These are phyloP conservation scores for Taenioides sp. DNA, from an alignment of 2,797 vertebrate genomes.

Conservation along the genomic window DNA sequence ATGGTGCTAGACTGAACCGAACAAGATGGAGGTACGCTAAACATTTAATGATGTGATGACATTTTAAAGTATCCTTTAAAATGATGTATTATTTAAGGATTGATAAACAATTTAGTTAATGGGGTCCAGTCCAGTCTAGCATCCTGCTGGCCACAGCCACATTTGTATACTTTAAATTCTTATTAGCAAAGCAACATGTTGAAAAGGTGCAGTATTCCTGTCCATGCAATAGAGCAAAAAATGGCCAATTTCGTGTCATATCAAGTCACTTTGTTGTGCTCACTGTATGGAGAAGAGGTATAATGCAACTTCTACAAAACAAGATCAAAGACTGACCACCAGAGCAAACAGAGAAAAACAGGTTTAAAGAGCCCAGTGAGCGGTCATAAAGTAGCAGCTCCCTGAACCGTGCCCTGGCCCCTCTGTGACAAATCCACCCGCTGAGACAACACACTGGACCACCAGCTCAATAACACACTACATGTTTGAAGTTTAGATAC, in stretches of 20 bases:
- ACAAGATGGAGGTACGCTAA: slow-evolving; percentile 20
- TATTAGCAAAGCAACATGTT: slow-evolving; percentile 55
- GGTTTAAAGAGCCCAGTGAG: slow-evolving; percentile 49
- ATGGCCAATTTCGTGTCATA: slow-evolving; percentile 34
- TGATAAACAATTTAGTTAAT: slow-evolving; percentile 1
- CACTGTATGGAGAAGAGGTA: slow-evolving; percentile 53
- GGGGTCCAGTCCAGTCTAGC: slow-evolving; percentile 53
- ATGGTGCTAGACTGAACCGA: slow-evolving; percentile 39
- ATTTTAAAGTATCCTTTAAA: not conserved
- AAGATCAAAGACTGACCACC: slow-evolving; percentile 68
- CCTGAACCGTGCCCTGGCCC: slow-evolving; percentile 27
- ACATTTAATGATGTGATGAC: not conserved
- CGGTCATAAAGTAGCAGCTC: slow-evolving; percentile 62
- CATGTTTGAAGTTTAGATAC: slow-evolving; percentile 61
- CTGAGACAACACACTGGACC: slow-evolving; percentile 62
- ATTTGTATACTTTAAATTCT: slow-evolving; percentile 39
- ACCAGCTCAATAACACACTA: slow-evolving; percentile 66
- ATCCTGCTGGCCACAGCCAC: slow-evolving; percentile 39
- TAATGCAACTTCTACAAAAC: slow-evolving; percentile 76
- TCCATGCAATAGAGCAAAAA: slow-evolving; percentile 52
- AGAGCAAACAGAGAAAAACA: slow-evolving; percentile 66
- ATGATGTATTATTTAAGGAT: not conserved
- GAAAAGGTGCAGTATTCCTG: slow-evolving; percentile 76
- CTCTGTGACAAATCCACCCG: slow-evolving; percentile 53
- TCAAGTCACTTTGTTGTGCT: slow-evolving; percentile 49